These are phyloP conservation scores for Caenorhabditis doughertyi DNA, from an alignment of 2,888 invertebrate genomes.

Conservation along the genomic window DNA sequence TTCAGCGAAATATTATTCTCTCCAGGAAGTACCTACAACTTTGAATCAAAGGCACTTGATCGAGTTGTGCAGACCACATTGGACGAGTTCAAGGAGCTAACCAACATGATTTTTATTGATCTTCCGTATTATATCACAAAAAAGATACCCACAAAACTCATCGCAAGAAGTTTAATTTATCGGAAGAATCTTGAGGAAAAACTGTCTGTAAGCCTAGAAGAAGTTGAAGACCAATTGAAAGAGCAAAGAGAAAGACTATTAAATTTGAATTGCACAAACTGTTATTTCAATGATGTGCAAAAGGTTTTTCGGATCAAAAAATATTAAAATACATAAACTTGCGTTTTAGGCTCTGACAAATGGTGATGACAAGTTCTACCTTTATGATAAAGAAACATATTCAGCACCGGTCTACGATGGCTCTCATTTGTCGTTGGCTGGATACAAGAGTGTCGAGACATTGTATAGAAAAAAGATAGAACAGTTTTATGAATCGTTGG, in stretches of 20 bases:
- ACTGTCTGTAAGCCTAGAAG: not conserved
- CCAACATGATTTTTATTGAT: conserved; percentile 22
- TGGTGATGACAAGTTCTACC: conserved; percentile 20
- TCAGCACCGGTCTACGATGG: conserved; percentile 48
- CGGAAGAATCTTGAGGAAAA: conserved; percentile 11
- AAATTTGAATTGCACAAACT: conserved; percentile 12
- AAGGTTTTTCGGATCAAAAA: not conserved
- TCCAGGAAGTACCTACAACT: not conserved
- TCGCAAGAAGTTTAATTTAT: conserved; percentile 23
- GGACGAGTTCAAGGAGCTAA: not conserved
- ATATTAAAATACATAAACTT: not conserved
- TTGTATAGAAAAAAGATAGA: conserved; percentile 44
- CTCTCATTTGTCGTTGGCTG: conserved; percentile 38
- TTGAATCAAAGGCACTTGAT: not conserved
- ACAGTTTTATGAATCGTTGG: conserved; percentile 27
- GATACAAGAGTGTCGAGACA: conserved; percentile 23
- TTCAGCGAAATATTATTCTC: conserved; percentile 29
- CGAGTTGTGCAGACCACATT: not conserved
- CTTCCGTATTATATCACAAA: conserved; percentile 23
- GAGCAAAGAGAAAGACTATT: conserved; percentile 19
- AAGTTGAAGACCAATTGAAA: not conserved
- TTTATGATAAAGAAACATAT: conserved; percentile 36
- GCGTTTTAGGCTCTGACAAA: conserved; percentile 48
- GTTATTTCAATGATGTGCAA: conserved; percentile 30
- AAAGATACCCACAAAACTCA: not conserved